Evolutionary conservation across 2,888 invertebrate genomes (phyloP).

Genomic region (Drosophila fungiperda): DNA sequence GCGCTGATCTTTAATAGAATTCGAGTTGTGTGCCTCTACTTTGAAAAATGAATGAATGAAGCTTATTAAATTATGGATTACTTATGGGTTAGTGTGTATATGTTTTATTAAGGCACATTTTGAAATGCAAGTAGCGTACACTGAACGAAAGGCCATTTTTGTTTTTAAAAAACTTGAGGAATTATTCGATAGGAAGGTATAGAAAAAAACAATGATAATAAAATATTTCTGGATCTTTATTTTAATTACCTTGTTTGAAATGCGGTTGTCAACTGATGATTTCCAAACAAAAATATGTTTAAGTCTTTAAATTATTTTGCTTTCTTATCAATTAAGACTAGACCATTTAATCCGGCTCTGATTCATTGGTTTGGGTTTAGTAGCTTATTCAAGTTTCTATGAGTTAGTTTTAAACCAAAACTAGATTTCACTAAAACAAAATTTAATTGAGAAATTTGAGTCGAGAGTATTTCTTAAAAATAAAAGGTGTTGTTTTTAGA

Average conservation of each 20-base stretch:
- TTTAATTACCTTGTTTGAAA: background rate
- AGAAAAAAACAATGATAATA: background rate
- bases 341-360: background rate
- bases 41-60: constrained; percentile 71
- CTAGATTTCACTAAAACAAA: background rate
- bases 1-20: constrained; percentile 43
- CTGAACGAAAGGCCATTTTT: constrained; percentile 28
- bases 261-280: background rate
- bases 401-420: background rate
- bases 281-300: background rate
- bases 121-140: constrained; percentile 72
- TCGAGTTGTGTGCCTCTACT: constrained; percentile 57
- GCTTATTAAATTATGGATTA: constrained; percentile 78
- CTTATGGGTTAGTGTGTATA: constrained; percentile 54
- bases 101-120: constrained; percentile 44
- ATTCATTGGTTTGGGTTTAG: background rate
- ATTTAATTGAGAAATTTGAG: no score
- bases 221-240: background rate
- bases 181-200: background rate
- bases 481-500: background rate
- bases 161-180: background rate
- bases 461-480: background rate
- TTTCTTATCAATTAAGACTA: background rate
- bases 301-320: background rate
- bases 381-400: background rate